A percentile compares a stretch with the other conserved stretches of the same genome.
Evolutionary conservation across 2,797 vertebrate species (phyloP).

Genomic region (Scarus forsteni): DNA sequence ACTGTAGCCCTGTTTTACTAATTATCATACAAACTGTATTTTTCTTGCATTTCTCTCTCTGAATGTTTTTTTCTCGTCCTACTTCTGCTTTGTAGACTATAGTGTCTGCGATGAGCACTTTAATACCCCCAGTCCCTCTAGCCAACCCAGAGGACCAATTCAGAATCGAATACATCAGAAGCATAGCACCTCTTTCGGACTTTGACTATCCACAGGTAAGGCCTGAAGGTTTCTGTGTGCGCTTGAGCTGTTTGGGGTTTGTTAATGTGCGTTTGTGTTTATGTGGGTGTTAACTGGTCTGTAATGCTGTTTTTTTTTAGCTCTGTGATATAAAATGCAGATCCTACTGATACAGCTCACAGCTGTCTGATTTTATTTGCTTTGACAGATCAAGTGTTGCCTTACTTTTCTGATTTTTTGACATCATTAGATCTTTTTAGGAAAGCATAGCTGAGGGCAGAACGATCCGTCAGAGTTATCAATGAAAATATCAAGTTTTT

Average conservation of each 20-base stretch:
- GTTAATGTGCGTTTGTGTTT: constrained; percentile 12
- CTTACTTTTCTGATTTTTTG: not conserved
- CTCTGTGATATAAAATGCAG: constrained; percentile 9
- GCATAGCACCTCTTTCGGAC: constrained; percentile 97
- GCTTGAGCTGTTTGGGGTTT: constrained; percentile 6
- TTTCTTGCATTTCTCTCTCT: constrained; percentile 65
- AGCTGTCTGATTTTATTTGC: constrained; percentile 12
- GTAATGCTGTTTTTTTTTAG: constrained; percentile 25
- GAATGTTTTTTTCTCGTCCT: constrained; percentile 53
- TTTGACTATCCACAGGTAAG: constrained; percentile 98
- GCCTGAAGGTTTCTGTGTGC: constrained; percentile 11
- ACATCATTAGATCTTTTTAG: constrained; percentile 6
- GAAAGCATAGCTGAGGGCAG: not conserved
- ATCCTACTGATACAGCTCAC: constrained; percentile 29
- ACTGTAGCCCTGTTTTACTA: constrained; percentile 76
- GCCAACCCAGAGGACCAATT: constrained; percentile 98
- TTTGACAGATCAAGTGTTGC: constrained; percentile 2
- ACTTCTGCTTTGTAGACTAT: constrained; percentile 90
- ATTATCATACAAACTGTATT: constrained; percentile 72
- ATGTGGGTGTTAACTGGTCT: constrained; percentile 34
- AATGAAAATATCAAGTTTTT: constrained; percentile 16
- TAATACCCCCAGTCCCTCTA: constrained; percentile 97
- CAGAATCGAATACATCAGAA: constrained; percentile 99
- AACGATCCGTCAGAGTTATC: not conserved
- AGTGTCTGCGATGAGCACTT: constrained; percentile 99